Evolutionary conservation across 2,888 invertebrate genomes (phyloP).

Genomic region (Oscheius sp.): DNA sequence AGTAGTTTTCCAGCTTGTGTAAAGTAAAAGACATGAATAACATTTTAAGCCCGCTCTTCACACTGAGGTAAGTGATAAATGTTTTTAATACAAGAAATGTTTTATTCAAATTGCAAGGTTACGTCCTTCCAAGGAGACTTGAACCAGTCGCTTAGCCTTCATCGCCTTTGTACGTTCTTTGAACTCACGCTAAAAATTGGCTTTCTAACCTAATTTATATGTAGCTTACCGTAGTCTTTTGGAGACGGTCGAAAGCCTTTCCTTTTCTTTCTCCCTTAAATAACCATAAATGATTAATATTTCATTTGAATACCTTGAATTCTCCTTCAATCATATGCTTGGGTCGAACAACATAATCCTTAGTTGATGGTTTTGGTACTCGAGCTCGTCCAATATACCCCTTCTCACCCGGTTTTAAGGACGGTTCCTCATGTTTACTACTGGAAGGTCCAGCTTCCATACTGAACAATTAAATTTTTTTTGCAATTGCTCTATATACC

Average conservation of each 20-base stretch:
- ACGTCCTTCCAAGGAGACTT: conserved; percentile 64
- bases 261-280: conserved; percentile 48
- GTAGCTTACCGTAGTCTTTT: too few species aligned
- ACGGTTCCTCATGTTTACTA: not conserved
- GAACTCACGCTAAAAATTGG: conserved; percentile 66
- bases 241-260: conserved; percentile 48
- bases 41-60: too few species aligned
- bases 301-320: conserved; percentile 46
- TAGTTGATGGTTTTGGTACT: conserved; percentile 91
- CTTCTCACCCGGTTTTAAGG: conserved; percentile 46
- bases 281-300: not conserved
- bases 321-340: conserved; percentile 70
- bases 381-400: conserved; percentile 71
- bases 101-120: conserved; percentile 57
- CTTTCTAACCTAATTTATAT: too few species aligned
- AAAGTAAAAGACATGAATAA: too few species aligned
- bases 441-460: conserved; percentile 16
- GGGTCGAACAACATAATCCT: conserved; percentile 94
- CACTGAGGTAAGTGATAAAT: too few species aligned
- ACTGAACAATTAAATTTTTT: conserved; percentile 11
- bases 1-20: too few species aligned
- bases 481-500: conserved; percentile 37
- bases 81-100: too few species aligned
- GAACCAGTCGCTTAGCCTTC: conserved; percentile 58
- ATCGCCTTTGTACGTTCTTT: conserved; percentile 62